Evolutionary conservation across 2,888 invertebrate species (phyloP).

Genomic region (Drosophila subquinaria): DNA sequence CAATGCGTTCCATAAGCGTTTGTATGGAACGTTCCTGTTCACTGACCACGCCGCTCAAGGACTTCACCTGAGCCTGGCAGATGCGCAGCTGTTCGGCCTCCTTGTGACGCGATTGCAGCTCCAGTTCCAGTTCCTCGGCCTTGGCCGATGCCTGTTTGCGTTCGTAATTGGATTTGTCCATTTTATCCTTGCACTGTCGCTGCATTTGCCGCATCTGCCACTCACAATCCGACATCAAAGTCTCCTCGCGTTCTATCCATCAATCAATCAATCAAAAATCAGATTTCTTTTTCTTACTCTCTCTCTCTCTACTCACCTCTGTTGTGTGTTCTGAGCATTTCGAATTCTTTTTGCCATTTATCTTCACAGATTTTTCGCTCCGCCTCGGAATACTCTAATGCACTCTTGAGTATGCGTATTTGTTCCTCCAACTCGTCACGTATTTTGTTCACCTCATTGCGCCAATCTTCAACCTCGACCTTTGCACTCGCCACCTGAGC

Average conservation of each 20-base stretch:
- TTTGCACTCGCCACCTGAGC: conserved; percentile 83
- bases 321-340: conserved; percentile 88
- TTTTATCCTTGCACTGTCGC: conserved; percentile 88
- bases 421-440: conserved; percentile 87
- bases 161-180: conserved; percentile 88
- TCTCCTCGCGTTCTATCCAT: conserved; percentile 88
- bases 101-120: conserved; percentile 78
- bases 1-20: conserved; percentile 87
- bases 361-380: conserved; percentile 87
- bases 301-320: conserved; percentile 82
- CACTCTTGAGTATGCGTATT: conserved; percentile 86
- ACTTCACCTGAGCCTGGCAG: conserved; percentile 87
- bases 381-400: conserved; percentile 87
- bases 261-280: conserved; percentile 16
- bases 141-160: conserved; percentile 87
- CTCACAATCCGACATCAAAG: conserved; percentile 92
- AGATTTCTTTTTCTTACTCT: background rate
- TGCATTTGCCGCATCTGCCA: conserved; percentile 93
- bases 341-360: conserved; percentile 89
- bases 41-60: conserved; percentile 87
- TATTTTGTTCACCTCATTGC: conserved; percentile 85
- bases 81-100: conserved; percentile 86
- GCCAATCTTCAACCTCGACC: conserved; percentile 80
- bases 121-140: conserved; percentile 74
- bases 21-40: conserved; percentile 87